phyloP scores from a whole-genome alignment of 2,797 vertebrate genomes.

The Mormyrops attenuatus region DNA sequence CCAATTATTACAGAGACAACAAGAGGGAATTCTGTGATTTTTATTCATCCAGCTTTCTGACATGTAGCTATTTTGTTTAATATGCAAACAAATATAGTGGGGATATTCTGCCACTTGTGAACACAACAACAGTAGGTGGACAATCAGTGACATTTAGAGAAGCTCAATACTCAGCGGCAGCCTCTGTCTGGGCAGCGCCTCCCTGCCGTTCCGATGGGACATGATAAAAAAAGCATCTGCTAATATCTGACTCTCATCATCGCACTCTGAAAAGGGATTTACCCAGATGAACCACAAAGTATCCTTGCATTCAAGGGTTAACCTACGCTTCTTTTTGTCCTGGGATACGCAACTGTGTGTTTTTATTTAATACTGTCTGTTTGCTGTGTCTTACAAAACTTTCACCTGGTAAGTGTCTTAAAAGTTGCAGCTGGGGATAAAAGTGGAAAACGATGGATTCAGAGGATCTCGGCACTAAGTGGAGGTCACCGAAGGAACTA shows the following conservation, averaged over 20 bases:
- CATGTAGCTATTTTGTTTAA: conserved; percentile 12
- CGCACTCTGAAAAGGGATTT: background rate
- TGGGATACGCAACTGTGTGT: background rate
- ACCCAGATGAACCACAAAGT: background rate
- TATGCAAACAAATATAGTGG: background rate
- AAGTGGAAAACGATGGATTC: background rate
- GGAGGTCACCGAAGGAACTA: conserved; percentile 2
- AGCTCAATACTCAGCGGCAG: conserved; percentile 12
- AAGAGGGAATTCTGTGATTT: conserved; percentile 5
- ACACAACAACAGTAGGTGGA: conserved; percentile 9
- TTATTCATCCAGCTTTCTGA: background rate
- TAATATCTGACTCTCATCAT: background rate
- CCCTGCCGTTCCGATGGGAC: background rate
- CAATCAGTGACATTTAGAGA: conserved; percentile 11
- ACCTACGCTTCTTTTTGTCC: background rate
- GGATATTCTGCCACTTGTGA: background rate
- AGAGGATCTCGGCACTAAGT: background rate
- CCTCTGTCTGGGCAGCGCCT: background rate
- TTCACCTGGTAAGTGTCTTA: background rate
- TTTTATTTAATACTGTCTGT: background rate
- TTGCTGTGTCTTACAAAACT: background rate
- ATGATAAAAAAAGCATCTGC: background rate
- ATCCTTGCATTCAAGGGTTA: background rate
- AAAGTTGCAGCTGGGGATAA: background rate
- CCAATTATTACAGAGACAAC: background rate